Evolutionary conservation across 1,140 invertebrate species (phyloP), one percentile per base, ranked within the genome.

Genomic region (Halictus rubicundus): DNA sequence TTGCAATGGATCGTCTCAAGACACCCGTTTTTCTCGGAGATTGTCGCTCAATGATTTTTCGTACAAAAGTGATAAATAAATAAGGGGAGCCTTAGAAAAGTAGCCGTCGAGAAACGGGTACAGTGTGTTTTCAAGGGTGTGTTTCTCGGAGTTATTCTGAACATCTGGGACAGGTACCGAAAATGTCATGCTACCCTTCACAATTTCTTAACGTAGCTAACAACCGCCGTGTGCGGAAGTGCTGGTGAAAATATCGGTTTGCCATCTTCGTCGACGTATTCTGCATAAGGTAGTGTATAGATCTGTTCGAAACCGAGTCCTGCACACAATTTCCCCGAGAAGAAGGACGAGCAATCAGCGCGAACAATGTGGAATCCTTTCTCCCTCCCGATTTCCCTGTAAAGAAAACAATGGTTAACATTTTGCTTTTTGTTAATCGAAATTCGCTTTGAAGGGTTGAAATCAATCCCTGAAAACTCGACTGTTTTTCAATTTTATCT

Each of bases 331-430:
- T 94, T 94, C 0, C 95, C 96, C 10, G 96, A 96, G 88, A 94
- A 97, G 65, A 94, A 92, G 73, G 96, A 96, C 9, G 96, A 95
- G 75, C 96, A 96, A 79, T 95, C 94, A 1, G 94, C 94, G 60
- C 94, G 91, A 21, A 94, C 88, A 59, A 94, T 84, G 63, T 93
- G 92, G 79, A 95, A 94, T 2, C 93, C 93, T 66, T 92, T 88
- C 72, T 94, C 91, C 68, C 88, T 89, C 1, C 93, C 94, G 9
- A 94, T 88, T 84, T 95, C 94, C 84, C 95, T 96, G 92, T 27
- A 94, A 95, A 80, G 0, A 8, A 71, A 54, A 49, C 46, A 74
- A 68, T 27, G n/a, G 23, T 59, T 1, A n/a, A n/a, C n/a, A 57
- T n/a, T 8, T 57, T n/a, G 16, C n/a, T n/a, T n/a, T n/a, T n/a